Percentiles rank a stretch among this genome's conserved stretches.
Conservation (phyloP, 1,140 invertebrate genomes). For the Rhopalosiphum padi region DNA sequence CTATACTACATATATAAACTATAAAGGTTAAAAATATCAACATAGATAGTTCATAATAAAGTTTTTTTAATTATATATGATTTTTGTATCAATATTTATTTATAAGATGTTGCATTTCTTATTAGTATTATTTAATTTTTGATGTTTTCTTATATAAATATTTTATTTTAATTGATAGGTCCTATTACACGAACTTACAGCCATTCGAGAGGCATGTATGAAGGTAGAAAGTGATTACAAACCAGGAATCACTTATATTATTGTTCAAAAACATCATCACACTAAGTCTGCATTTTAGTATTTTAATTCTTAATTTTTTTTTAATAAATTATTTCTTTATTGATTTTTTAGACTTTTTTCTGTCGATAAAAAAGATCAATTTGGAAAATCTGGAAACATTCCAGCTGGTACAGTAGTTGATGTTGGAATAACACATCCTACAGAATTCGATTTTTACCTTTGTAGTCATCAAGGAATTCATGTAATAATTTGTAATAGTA, state of each 20-base stretch:
- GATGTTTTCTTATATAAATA: slow-evolving; percentile 61
- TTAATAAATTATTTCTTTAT: slow-evolving; percentile 32
- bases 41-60: no score
- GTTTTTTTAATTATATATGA: no score
- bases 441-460: slow-evolving; percentile 99
- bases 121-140: not conserved
- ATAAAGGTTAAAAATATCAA: no score
- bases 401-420: slow-evolving; percentile 99
- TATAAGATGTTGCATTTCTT: not conserved
- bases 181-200: slow-evolving; percentile 94
- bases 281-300: slow-evolving; percentile 69
- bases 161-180: slow-evolving; percentile 71
- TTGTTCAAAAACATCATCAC: slow-evolving; percentile 98
- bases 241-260: slow-evolving; percentile 99
- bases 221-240: slow-evolving; percentile 97
- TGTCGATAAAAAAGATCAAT: slow-evolving; percentile 98
- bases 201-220: slow-evolving; percentile 97
- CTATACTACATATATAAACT: no score
- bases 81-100: not conserved
- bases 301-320: not conserved
- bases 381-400: slow-evolving; percentile 98
- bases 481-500: slow-evolving; percentile 67
- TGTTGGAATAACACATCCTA: slow-evolving; percentile 98
- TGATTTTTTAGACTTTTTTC: slow-evolving; percentile 80
- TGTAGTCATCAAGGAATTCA: slow-evolving; percentile 99